Conservation (phyloP, 1,140 invertebrate genomes). For the Tyrophagus putrescentiae region DNA sequence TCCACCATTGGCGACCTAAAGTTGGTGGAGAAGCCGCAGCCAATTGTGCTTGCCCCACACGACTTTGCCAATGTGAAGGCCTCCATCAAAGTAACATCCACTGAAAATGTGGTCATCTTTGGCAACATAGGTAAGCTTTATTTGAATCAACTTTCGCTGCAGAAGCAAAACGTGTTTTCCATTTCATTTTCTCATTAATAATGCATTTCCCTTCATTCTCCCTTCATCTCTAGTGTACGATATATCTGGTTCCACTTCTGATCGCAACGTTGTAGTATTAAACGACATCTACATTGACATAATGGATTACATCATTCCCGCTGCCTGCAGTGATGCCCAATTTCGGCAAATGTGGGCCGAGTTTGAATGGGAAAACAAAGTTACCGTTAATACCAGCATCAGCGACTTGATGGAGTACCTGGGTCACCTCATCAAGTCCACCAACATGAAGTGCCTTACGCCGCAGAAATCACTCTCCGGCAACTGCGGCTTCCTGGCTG, state of each 20-base stretch:
- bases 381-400: conserved; percentile 87
- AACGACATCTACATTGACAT: conserved; percentile 99
- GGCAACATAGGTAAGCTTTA: conserved; percentile 73
- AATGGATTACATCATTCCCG: conserved; percentile 99
- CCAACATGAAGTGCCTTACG: conserved; percentile 98
- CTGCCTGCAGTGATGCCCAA: conserved; percentile 79
- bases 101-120: conserved; percentile 98
- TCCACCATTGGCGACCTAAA: conserved; percentile 93
- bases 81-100: conserved; percentile 85
- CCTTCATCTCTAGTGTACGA: conserved; percentile 60
- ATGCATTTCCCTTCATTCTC: conserved; percentile 19
- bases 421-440: conserved; percentile 75
- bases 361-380: conserved; percentile 99
- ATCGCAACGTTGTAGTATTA: conserved; percentile 89
- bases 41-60: conserved; percentile 81
- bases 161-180: neutral
- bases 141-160: neutral
- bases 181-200: neutral
- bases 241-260: conserved; percentile 74
- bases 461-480: conserved; percentile 85
- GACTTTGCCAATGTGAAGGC: conserved; percentile 98
- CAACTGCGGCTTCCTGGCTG: conserved; percentile 97
- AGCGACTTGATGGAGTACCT: conserved; percentile 85
- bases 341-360: conserved; percentile 99
- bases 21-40: conserved; percentile 88